Evolutionary conservation across 2,888 invertebrate genomes (phyloP), one percentile per base, ranked within the genome.

Genomic region (Xestia xanthographa): DNA sequence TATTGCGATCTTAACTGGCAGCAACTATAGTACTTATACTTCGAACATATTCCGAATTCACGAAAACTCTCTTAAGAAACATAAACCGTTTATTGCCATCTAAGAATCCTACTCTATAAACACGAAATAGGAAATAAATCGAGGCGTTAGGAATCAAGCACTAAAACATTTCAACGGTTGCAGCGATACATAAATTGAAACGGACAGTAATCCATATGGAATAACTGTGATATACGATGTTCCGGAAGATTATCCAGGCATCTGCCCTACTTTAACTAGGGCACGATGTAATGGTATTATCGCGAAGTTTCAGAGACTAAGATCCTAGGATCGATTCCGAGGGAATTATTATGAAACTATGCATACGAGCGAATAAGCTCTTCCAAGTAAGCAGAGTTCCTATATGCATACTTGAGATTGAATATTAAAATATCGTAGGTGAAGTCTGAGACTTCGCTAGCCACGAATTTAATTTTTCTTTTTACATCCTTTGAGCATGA

Each of bases 151-250:
- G 48, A 84, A 65, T 60, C 68, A 65, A 66, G 75, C 56, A 62
- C 67, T 80, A 67, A 83, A 83, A 66, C 85, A 75, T 70, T 68
- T 79, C 79, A 85, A 72, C 86, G 66, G 63, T 70, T 74, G 68
- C 75, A 78, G 43, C 69, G 56, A 84, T 84, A 72, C 68, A 79
- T 80, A 85, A 83, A 87, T 87, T 82, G 71, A 82, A 85, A 86
- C 63, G 72, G 78, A 83, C 79, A 80, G 80, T 86, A 80, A 85
- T 84, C 75, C 86, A 75, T 83, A 77, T 77, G 63, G 75, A 77
- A 86, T 86, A 85, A 82, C 80, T 79, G 66, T 87, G 79, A 86
- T 83, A 69, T 79, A 87, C 71, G 81, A 81, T 72, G 74, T 75
- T 71, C 79, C 76, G 82, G 81, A 80, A 82, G 78, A 83, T 82